Evolutionary conservation across 2,797 vertebrate genomes (phyloP).

Genomic region (Ispidina picta): DNA sequence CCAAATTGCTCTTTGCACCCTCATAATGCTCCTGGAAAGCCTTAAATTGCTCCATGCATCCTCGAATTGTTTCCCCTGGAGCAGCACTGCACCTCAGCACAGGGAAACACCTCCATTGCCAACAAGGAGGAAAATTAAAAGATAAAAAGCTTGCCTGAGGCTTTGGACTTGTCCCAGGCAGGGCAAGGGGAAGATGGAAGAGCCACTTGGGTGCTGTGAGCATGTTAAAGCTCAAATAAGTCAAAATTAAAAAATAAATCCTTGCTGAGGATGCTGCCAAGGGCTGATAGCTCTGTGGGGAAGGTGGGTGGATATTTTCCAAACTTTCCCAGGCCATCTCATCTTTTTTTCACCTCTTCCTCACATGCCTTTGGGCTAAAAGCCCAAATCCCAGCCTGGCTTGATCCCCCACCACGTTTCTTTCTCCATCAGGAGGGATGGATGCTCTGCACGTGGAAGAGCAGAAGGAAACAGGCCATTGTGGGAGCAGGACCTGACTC

Average conservation of each 20-base stretch:
- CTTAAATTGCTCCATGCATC: not conserved
- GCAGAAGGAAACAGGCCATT: rapidly evolving
- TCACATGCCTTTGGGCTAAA: not conserved
- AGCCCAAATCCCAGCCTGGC: not conserved
- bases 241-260: not conserved
- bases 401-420: not conserved
- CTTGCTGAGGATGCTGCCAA: not conserved
- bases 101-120: not conserved
- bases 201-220: not conserved
- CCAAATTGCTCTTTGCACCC: not conserved
- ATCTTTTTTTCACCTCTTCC: not conserved
- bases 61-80: not conserved
- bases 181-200: not conserved
- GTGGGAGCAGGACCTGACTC: not conserved
- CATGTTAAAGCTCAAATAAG: not conserved
- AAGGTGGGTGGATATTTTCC: not conserved
- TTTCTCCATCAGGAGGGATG: not conserved
- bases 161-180: not conserved
- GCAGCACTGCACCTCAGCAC: rapidly evolving
- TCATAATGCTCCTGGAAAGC: not conserved
- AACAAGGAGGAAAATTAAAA: not conserved
- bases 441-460: rapidly evolving
- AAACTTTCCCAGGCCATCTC: not conserved
- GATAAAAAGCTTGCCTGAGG: not conserved
- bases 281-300: not conserved